Conservation (phyloP, 2,888 invertebrate genomes). For the Hemaris fuciformis region DNA sequence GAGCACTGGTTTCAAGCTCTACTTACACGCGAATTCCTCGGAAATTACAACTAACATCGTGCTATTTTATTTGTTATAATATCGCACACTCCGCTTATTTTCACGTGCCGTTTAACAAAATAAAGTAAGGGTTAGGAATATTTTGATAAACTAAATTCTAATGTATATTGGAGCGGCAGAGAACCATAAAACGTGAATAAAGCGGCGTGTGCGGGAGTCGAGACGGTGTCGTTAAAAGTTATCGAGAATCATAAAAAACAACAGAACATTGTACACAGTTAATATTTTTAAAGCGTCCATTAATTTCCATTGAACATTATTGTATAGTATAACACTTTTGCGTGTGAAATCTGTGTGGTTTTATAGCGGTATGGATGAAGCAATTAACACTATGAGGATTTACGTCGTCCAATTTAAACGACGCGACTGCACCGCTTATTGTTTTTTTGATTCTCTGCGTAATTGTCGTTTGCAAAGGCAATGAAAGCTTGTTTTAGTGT, state of each 20-base stretch:
- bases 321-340: constrained; percentile 24
- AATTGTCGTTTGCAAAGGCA: constrained; percentile 3
- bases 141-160: constrained; percentile 11
- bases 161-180: constrained; percentile 1
- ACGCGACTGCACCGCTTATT: constrained; percentile 34
- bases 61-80: neutral
- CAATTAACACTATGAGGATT: constrained; percentile 47
- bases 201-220: constrained; percentile 33
- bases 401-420: constrained; percentile 40
- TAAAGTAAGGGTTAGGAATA: neutral
- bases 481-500: constrained; percentile 1
- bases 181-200: constrained; percentile 7
- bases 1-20: constrained; percentile 46
- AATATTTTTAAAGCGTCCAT: constrained; percentile 41
- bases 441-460: constrained; percentile 25
- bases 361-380: constrained; percentile 46
- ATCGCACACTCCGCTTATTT: neutral
- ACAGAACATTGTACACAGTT: constrained; percentile 40
- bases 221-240: constrained; percentile 41
- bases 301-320: constrained; percentile 34
- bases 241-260: constrained; percentile 42
- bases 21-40: constrained; percentile 30
- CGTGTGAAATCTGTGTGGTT: constrained; percentile 44
- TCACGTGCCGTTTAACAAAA: neutral
- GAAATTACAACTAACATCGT: neutral